Conservation (phyloP, 2,888 invertebrate genomes). For the Anarsia innoxiella region DNA sequence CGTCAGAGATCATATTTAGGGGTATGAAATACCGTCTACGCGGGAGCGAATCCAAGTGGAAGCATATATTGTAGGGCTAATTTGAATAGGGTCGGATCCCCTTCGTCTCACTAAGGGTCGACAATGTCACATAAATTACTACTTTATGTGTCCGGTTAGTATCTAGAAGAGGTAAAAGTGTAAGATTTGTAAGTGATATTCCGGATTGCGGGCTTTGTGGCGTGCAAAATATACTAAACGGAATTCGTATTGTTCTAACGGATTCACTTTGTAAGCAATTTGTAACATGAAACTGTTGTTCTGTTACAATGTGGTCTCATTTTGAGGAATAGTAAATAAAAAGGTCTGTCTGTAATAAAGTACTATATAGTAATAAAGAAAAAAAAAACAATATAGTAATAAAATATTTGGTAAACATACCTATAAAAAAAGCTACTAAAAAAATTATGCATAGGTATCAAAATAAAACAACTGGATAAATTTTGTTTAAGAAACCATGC, state of each 20-base stretch:
- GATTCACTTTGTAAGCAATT: too few species aligned
- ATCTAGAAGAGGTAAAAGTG: constrained; percentile 27
- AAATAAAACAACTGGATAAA: too few species aligned
- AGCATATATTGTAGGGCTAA: constrained; percentile 40
- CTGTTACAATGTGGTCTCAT: too few species aligned
- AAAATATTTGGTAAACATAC: too few species aligned
- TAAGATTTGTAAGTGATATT: constrained; percentile 23
- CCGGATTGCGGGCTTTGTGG: neutral
- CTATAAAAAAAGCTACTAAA: too few species aligned
- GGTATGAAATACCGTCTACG: constrained; percentile 32
- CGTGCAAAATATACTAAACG: neutral
- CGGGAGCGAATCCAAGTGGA: constrained; percentile 22
- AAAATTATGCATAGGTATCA: too few species aligned
- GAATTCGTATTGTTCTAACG: neutral
- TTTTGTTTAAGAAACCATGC: too few species aligned
- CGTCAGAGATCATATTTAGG: constrained; percentile 38
- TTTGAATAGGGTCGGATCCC: constrained; percentile 47
- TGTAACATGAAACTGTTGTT: too few species aligned
- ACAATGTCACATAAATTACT: constrained; percentile 51
- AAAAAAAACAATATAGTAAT: too few species aligned
- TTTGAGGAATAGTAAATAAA: too few species aligned
- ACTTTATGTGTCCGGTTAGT: constrained; percentile 43
- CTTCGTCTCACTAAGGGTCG: constrained; percentile 44
- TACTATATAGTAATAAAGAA: too few species aligned
- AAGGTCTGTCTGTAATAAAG: too few species aligned